These are phyloP conservation scores for Drosophila grimshawi DNA, from an alignment of 1,140 invertebrate genomes.

Conservation along the genomic window DNA sequence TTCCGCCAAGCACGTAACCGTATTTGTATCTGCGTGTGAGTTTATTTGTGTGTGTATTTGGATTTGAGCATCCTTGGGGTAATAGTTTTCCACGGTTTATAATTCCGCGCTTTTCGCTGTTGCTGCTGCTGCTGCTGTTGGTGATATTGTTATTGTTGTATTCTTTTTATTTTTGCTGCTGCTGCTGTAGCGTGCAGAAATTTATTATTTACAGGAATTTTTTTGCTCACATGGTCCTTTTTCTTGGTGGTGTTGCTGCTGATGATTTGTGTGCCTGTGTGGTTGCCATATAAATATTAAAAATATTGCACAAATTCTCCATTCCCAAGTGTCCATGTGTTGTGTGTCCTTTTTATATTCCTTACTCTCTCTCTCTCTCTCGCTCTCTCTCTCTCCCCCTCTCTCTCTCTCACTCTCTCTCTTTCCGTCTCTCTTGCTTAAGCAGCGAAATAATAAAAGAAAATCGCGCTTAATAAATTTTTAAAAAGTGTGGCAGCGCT, in stretches of 20 bases:
- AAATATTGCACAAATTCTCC: constrained; percentile 79
- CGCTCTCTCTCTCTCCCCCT: neutral
- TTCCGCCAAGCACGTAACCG: constrained; percentile 74
- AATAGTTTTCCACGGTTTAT: constrained; percentile 83
- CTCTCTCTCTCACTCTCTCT: neutral
- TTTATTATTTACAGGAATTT: constrained; percentile 81
- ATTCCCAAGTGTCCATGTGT: constrained; percentile 45
- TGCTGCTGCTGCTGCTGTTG: constrained; percentile 8
- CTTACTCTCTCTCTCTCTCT: constrained; percentile 4
- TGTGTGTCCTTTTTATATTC: constrained; percentile 18
- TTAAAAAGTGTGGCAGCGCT: constrained; percentile 75
- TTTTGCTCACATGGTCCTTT: constrained; percentile 61
- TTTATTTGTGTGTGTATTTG: constrained; percentile 56
- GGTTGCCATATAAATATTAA: constrained; percentile 81
- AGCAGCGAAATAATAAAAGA: constrained; percentile 40
- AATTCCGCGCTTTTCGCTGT: constrained; percentile 72
- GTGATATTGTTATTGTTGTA: too few species aligned
- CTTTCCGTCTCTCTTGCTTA: constrained; percentile 37
- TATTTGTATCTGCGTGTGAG: constrained; percentile 50
- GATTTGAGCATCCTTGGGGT: constrained; percentile 81
- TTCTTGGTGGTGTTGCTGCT: constrained; percentile 63
- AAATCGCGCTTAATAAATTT: constrained; percentile 77
- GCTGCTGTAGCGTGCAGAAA: constrained; percentile 52
- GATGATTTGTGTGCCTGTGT: constrained; percentile 78
- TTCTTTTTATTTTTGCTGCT: constrained; percentile 3